Conservation (phyloP, 2,113 vertebrate species). For the Gymnobelideus leadbeateri region DNA sequence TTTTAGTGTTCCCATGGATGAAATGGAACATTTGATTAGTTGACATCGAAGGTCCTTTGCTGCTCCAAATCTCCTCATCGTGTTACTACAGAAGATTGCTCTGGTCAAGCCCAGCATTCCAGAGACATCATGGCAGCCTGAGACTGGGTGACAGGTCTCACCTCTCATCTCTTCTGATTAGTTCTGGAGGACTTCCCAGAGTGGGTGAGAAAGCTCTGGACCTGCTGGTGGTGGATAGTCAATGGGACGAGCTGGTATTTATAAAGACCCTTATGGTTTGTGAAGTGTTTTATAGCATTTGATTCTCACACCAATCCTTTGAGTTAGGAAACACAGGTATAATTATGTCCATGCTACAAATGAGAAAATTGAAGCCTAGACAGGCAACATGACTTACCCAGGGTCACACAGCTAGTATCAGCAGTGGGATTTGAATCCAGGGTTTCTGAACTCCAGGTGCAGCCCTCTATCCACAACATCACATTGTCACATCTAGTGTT, state of each 20-base stretch:
- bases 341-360: background rate
- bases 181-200: background rate
- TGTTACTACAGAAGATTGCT: background rate
- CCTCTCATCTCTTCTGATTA: background rate
- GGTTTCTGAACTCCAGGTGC: background rate
- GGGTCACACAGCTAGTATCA: background rate
- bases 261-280: background rate
- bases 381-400: background rate
- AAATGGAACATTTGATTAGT: background rate
- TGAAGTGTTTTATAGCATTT: background rate
- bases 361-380: background rate
- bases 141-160: background rate
- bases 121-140: background rate
- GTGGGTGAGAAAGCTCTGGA: background rate
- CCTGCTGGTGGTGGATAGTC: accelerated
- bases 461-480: background rate
- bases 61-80: background rate
- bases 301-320: background rate
- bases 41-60: background rate
- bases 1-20: background rate
- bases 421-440: background rate
- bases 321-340: background rate
- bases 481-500: background rate
- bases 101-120: background rate
- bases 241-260: background rate